Conservation (phyloP, 2,113 vertebrate species). For the Mesembrinibis cayennensis region DNA sequence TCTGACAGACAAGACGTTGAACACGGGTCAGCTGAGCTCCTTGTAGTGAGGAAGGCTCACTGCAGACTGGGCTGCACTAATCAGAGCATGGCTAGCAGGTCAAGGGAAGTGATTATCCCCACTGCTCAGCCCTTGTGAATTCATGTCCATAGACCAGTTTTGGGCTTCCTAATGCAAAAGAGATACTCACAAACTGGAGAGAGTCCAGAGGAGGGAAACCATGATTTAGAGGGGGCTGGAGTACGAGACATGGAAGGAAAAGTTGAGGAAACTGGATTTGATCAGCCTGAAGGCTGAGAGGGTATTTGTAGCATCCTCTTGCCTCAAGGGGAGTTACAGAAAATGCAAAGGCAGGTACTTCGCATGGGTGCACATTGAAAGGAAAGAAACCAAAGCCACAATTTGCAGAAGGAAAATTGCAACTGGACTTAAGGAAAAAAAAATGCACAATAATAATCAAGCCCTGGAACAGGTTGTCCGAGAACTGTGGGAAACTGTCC, state of each 20-base stretch:
- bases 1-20: background rate
- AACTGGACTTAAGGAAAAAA: background rate
- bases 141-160: background rate
- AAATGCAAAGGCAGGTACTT: background rate
- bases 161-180: background rate
- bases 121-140: background rate
- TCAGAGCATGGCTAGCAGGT: background rate
- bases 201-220: background rate
- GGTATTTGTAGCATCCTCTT: background rate
- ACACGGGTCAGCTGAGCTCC: rapidly evolving
- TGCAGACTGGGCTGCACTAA: background rate
- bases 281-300: background rate
- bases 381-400: background rate
- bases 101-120: background rate
- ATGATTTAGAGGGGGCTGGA: background rate
- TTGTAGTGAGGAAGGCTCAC: background rate
- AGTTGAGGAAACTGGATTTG: background rate
- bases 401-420: background rate
- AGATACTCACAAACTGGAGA: background rate
- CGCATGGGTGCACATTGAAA: background rate
- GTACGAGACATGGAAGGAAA: background rate
- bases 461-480: background rate
- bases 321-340: background rate
- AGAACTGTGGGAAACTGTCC: constrained; percentile 34
- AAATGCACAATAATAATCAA: background rate